phyloP scores from a whole-genome alignment of 2,888 invertebrate species.

The Bursaphelenchus okinawaensis region DNA sequence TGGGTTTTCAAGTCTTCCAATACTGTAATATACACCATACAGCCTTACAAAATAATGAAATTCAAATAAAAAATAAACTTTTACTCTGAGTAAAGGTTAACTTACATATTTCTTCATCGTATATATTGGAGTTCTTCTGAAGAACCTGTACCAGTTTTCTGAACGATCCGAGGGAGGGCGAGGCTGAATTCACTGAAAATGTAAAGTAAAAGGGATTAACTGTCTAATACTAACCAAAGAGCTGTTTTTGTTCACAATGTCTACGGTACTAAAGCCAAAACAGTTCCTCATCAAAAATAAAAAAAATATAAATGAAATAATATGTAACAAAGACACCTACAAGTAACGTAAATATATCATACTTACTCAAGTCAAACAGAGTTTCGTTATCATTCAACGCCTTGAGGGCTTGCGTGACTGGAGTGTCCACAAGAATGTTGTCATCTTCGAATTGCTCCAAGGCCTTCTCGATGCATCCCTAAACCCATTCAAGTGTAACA shows the following conservation, averaged over 20 bases:
- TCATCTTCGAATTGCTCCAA: background rate
- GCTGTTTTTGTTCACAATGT: no score
- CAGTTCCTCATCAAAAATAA: no score
- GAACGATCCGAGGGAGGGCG: slow-evolving; percentile 6
- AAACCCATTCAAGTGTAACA: no score
- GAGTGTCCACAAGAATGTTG: background rate
- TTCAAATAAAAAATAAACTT: background rate
- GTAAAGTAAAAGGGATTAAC: no score
- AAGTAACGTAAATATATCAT: no score
- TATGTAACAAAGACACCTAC: no score
- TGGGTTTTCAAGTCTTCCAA: background rate
- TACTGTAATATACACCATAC: background rate
- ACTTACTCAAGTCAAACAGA: background rate
- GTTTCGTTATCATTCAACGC: background rate
- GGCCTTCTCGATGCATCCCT: background rate
- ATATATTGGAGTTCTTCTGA: slow-evolving; percentile 5
- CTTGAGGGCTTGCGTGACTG: background rate
- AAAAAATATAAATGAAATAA: no score
- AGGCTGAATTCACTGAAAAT: background rate
- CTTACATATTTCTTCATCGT: slow-evolving; percentile 15
- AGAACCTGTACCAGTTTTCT: slow-evolving; percentile 3
- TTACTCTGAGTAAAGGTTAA: background rate
- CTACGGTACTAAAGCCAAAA: no score
- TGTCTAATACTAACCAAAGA: no score
- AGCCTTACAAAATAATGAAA: no score